These are phyloP conservation scores for Coremacera marginata DNA, from an alignment of 2,888 invertebrate genomes.

Conservation along the genomic window DNA sequence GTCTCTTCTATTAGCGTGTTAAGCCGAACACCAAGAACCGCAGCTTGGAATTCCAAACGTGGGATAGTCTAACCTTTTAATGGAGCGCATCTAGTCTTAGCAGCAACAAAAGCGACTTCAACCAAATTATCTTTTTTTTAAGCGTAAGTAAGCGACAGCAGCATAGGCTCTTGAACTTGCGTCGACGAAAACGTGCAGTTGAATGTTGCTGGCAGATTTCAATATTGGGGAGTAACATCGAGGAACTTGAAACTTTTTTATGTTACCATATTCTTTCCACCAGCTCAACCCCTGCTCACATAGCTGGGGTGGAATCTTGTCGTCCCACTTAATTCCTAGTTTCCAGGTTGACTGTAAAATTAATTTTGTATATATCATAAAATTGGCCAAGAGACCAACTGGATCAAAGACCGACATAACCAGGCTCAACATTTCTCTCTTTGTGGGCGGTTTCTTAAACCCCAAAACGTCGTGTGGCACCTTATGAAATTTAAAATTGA, in stretches of 20 bases:
- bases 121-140: background rate
- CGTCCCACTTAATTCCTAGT: background rate
- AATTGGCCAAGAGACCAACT: constrained; percentile 50
- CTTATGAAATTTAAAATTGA: constrained; percentile 42
- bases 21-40: constrained; percentile 40
- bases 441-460: constrained; percentile 36
- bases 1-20: constrained; percentile 16
- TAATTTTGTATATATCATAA: constrained; percentile 43
- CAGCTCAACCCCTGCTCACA: background rate
- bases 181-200: constrained; percentile 44
- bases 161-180: constrained; percentile 8
- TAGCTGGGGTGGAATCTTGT: background rate
- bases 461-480: constrained; percentile 42
- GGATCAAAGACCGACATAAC: background rate
- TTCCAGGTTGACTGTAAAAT: constrained; percentile 36
- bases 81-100: constrained; percentile 2
- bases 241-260: background rate
- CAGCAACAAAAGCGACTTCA: background rate
- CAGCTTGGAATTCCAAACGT: constrained; percentile 45
- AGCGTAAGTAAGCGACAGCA: background rate
- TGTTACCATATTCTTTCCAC: background rate
- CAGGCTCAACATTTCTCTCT: too few species aligned
- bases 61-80: background rate
- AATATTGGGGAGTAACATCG: background rate
- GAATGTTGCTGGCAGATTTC: constrained; percentile 19